Evolutionary conservation across 2,113 vertebrate species (phyloP).

Genomic region (Reinhardtius hippoglossoides): DNA sequence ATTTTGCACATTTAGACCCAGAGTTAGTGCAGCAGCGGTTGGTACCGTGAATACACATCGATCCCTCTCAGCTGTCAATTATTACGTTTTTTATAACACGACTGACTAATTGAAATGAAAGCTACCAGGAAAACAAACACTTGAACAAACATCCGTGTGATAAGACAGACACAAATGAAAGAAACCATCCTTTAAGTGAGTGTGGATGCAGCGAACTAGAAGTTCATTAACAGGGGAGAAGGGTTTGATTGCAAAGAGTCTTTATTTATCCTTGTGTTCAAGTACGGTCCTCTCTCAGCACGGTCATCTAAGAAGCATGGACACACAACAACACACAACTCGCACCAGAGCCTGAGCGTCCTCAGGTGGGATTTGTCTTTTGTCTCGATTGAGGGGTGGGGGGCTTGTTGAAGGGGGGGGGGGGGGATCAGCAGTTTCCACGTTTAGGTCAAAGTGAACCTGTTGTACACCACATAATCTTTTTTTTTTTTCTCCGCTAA

Average conservation of each 20-base stretch:
- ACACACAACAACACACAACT: conserved; percentile 84
- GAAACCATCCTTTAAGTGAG: too few species aligned
- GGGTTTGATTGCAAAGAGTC: conserved; percentile 82
- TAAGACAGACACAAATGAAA: background rate
- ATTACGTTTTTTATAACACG: too few species aligned
- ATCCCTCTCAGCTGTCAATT: too few species aligned
- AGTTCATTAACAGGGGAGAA: conserved; percentile 8
- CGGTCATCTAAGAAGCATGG: conserved; percentile 84
- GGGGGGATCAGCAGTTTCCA: conserved; percentile 71
- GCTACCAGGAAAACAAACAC: too few species aligned
- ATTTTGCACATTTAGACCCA: too few species aligned
- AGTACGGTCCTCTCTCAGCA: conserved; percentile 84
- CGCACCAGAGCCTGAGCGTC: conserved; percentile 82
- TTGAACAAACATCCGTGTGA: too few species aligned
- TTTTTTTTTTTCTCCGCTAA: conserved; percentile 65
- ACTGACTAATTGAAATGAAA: too few species aligned
- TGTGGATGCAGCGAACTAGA: background rate
- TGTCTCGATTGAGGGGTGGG: conserved; percentile 47
- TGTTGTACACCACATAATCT: conserved; percentile 75
- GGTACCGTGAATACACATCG: too few species aligned
- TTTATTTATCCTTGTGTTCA: conserved; percentile 84
- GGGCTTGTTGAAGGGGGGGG: background rate
- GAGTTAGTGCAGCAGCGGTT: too few species aligned
- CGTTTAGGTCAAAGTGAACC: conserved; percentile 75
- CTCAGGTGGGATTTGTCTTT: conserved; percentile 80